Evolutionary conservation across 2,113 vertebrate genomes (phyloP), one percentile per base, ranked within the genome.

Genomic region (Sapayoa aenigma): DNA sequence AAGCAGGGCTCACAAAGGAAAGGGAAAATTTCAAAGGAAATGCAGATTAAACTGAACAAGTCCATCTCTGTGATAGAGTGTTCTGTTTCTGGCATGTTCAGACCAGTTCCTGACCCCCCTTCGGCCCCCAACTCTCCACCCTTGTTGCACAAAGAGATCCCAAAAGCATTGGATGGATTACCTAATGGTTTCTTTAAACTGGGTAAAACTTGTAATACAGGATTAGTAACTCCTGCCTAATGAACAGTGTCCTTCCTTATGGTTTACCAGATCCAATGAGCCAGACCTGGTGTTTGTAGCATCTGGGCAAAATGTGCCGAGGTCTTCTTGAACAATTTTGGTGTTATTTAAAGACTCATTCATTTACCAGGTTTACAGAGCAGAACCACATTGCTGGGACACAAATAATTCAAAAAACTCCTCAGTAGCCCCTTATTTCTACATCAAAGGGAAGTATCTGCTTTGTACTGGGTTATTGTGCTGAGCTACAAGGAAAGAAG

Each of bases 171-270:
- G 72, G 89, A 96, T 80, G 59, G 93, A 97, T 97, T 97, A 97
- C 95, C 94, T 97, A 97, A 97, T 97, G 93, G 91, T 91, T 97
- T 94, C 90, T 92, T 95, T 76, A 95, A 95, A 95, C 89, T 95
- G 91, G 66, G 89, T 72, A 94, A 96, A 96, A 97, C 97, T 83
- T 75, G 97, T 81, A 95, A 47, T 90, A 93, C 97, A 87, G 95
- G 97, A 96, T 83, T 83, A 84, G 95, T 94, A 59, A 86, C 94
- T 95, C 69, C 80, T 86, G 73, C 62, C 67, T 95, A 94, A 97
- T 89, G 91, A 94, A 69, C 79, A 35, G 33, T 89, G 93, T 95
- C 87, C 96, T 95, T 95, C 90, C 77, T 95, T 75, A 88, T 52
- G 63, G 83, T 25, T 94, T 77, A 84, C 87, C 78, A 85, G 94